Conservation (phyloP, 2,113 vertebrate genomes). For the Guaruba guarouba region DNA sequence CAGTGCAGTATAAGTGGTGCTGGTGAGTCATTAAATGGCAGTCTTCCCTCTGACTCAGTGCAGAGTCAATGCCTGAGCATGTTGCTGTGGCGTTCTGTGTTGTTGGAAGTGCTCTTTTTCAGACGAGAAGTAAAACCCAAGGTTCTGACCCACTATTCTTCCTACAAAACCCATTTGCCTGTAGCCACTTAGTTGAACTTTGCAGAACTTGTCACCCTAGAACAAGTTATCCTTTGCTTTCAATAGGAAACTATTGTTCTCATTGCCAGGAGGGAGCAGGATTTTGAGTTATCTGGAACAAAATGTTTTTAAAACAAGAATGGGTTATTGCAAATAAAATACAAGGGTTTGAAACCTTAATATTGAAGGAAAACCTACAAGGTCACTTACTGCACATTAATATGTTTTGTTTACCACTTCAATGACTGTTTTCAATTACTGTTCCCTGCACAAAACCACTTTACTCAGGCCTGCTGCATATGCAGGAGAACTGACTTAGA, state of each 20-base stretch:
- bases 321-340: constrained; percentile 28
- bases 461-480: constrained; percentile 17
- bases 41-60: constrained; percentile 63
- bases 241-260: constrained; percentile 37
- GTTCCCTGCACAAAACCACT: constrained; percentile 42
- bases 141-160: neutral
- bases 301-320: constrained; percentile 45
- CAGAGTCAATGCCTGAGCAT: constrained; percentile 49
- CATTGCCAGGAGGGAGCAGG: constrained; percentile 10
- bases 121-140: neutral
- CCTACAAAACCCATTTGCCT: neutral
- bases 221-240: constrained; percentile 24
- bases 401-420: constrained; percentile 62
- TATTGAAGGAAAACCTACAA: constrained; percentile 31
- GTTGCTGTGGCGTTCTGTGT: constrained; percentile 52
- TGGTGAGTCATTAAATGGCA: constrained; percentile 64
- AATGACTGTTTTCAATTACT: constrained; percentile 60
- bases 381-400: constrained; percentile 26
- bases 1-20: constrained; percentile 45
- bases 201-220: neutral
- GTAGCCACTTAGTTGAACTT: neutral
- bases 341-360: constrained; percentile 25
- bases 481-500: constrained; percentile 18
- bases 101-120: constrained; percentile 46
- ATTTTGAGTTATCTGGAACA: constrained; percentile 45